Evolutionary conservation across 1,140 invertebrate genomes (phyloP), one percentile per base, ranked within the genome.

Genomic region (Zaprionus inermis): DNA sequence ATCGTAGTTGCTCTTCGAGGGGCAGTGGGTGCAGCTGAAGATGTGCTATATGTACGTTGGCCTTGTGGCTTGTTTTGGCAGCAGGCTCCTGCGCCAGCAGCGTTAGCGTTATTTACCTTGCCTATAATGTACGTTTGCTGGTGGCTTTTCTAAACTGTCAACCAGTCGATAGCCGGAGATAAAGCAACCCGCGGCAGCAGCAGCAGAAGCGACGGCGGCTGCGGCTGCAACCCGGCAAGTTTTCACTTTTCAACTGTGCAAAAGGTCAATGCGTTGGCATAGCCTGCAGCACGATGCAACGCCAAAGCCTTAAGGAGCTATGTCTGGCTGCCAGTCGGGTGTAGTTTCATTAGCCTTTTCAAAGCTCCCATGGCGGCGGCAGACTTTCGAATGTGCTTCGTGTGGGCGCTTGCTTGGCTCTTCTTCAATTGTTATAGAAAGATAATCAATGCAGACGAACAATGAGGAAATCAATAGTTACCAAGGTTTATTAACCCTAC

Each of bases 111-210:
- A 49, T 58, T 41, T 22, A 18, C 32, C 16, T 16, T 41, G 38
- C 41, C 38, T 28, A 51, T 60, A 65, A 65, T 76, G 86, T 79
- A 63, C 44, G 11, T 54, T 32, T 18, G 30, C 46, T 51, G 60
- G 41, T 79, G 72, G 72, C 84, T 83, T 89, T 89, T 80, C 85
- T 84, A 89, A 89, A 89, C 85, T 89, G 84, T 84, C 84, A 89
- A 89, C 85, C 69, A 65, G 55, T 64, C 60, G 63, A 68, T 66
- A 69, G 41, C 71, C 59, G 49, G 16, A 58, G 67, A 49, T 60
- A 64, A 75, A 76, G 28, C 63, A 58, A 16, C 49, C 60, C 38
- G 38, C n/a, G 38, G 14, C 4, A 38, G 36, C 41, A 46, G 16
- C 38, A 41, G 4, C 16, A 46, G 16, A 16, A 46, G 16, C n/a